phyloP scores from a whole-genome alignment of 2,113 vertebrate species.

The Tympanuchus pallidicinctus region DNA sequence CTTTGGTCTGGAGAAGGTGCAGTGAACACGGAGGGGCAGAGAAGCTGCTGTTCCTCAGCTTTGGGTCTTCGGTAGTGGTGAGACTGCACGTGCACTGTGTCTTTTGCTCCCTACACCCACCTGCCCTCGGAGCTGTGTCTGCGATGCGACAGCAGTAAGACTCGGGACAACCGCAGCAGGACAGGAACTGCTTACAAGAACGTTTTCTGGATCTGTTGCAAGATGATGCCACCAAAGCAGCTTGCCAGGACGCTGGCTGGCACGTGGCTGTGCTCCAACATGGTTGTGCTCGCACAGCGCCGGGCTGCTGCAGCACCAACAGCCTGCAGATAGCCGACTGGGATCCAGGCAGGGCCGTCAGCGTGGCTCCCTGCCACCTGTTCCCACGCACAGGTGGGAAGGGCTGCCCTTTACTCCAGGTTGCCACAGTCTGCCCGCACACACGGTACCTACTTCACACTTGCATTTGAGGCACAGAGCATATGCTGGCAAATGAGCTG shows the following conservation, averaged over 20 bases:
- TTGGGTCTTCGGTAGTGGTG: background rate
- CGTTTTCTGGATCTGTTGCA: background rate
- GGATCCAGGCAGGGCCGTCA: conserved; percentile 5
- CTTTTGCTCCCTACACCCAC: background rate
- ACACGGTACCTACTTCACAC: background rate
- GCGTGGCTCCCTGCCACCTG: background rate
- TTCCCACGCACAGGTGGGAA: conserved; percentile 44
- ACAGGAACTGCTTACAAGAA: background rate
- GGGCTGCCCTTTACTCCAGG: conserved; percentile 20
- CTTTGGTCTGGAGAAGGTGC: background rate
- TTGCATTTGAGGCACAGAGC: background rate
- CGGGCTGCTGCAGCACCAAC: background rate
- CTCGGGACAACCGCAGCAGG: background rate
- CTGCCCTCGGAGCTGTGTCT: background rate
- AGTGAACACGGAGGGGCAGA: background rate
- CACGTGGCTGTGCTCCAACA: background rate
- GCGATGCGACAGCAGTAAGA: background rate
- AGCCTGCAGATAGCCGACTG: background rate
- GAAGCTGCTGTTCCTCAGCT: background rate
- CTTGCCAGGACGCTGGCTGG: background rate
- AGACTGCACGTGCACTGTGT: fast-evolving
- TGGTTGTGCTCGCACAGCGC: background rate
- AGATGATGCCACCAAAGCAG: background rate
- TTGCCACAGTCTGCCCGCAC: background rate
- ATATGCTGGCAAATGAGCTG: conserved; percentile 36